A percentile compares a stretch with the other conserved stretches of the same genome.
Evolutionary conservation across 2,888 invertebrate species (phyloP).

Genomic region (Tenthredo amoena): DNA sequence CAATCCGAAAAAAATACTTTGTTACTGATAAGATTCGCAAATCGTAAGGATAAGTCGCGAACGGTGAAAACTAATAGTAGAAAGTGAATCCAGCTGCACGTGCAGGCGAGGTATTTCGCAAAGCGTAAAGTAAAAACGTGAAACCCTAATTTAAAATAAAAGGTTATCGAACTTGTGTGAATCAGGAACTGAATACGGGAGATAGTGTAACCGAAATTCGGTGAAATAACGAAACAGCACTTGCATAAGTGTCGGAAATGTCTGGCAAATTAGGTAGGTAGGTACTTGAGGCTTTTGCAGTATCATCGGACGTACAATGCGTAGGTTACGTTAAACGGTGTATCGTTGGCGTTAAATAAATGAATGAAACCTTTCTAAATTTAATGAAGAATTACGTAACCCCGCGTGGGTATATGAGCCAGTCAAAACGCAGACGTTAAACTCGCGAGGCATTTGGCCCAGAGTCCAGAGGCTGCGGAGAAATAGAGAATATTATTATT

Average conservation of each 20-base stretch:
- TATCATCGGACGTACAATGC: constrained; percentile 4
- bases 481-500: constrained; percentile 14
- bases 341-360: constrained; percentile 40
- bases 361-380: constrained; percentile 44
- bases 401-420: constrained; percentile 1
- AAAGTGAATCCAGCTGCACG: constrained; percentile 16
- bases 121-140: constrained; percentile 16
- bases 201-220: not conserved
- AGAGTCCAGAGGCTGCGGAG: not conserved
- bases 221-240: not conserved
- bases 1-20: not conserved
- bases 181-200: not conserved
- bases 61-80: constrained; percentile 7
- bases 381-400: constrained; percentile 36
- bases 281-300: not conserved
- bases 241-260: not conserved
- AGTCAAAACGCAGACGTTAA: constrained; percentile 20
- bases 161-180: constrained; percentile 13
- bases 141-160: not conserved
- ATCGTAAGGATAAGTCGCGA: not conserved
- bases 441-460: constrained; percentile 24
- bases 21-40: not conserved
- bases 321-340: constrained; percentile 9
- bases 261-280: not conserved
- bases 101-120: not conserved